These are phyloP conservation scores for Conger conger DNA, from an alignment of 2,113 vertebrate genomes.

Conservation along the genomic window DNA sequence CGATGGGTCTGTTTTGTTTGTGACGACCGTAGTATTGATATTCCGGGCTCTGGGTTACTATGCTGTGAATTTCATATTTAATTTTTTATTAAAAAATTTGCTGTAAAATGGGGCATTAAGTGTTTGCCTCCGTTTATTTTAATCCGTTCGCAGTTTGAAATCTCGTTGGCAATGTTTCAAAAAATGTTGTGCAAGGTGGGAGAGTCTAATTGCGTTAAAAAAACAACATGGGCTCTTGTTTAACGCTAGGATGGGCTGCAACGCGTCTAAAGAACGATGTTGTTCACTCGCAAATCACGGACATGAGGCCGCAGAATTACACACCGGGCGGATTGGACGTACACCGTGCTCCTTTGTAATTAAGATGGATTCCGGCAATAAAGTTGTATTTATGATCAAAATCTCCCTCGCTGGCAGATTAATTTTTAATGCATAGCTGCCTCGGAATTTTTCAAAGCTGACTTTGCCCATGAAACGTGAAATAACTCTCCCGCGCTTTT, in stretches of 20 bases:
- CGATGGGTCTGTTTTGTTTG: not conserved
- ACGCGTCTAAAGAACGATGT: not conserved
- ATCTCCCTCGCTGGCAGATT: not conserved
- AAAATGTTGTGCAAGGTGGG: not conserved
- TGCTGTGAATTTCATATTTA: not conserved
- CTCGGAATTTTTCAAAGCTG: not conserved
- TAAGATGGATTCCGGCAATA: constrained; percentile 1
- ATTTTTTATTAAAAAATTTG: too few species aligned
- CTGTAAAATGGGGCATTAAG: not conserved
- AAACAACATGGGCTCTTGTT: not conserved
- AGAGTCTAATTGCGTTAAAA: not conserved
- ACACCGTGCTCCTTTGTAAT: constrained; percentile 9
- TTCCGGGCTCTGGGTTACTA: not conserved
- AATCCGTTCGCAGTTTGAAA: not conserved
- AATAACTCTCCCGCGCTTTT: not conserved
- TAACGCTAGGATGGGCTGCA: not conserved
- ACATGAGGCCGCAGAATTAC: not conserved
- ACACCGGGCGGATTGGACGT: not conserved
- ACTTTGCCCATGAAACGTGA: constrained; percentile 6
- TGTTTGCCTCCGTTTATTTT: not conserved
- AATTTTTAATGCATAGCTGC: constrained; percentile 8
- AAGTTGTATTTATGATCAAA: constrained; percentile 9
- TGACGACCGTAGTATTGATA: not conserved
- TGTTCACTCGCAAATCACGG: constrained; percentile 5
- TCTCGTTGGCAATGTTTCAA: not conserved